Evolutionary conservation across 2,113 vertebrate species (phyloP).

Genomic region (Gyps fulvus): DNA sequence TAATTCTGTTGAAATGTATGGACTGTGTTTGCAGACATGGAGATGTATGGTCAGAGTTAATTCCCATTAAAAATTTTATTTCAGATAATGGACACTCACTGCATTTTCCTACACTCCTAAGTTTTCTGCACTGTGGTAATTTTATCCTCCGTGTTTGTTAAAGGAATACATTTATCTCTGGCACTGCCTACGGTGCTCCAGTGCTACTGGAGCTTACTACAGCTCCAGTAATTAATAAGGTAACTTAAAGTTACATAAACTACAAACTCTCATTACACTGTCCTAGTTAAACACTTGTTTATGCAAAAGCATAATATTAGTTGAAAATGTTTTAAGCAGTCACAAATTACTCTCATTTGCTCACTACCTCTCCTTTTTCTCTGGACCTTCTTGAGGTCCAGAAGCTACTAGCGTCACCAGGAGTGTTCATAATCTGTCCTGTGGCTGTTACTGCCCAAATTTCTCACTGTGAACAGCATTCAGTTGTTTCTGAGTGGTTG

Average conservation of each 20-base stretch:
- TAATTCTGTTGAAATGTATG: not conserved
- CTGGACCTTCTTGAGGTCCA: not conserved
- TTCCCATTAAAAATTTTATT: not conserved
- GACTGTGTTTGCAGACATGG: not conserved
- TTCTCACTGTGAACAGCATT: not conserved
- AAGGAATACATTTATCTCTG: not conserved
- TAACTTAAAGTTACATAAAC: not conserved
- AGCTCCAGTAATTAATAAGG: not conserved
- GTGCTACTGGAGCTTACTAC: not conserved
- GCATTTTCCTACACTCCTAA: not conserved
- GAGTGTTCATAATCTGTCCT: not conserved
- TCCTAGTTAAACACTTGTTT: not conserved
- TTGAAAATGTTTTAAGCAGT: not conserved
- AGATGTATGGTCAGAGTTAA: not conserved
- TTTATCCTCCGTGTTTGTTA: not conserved
- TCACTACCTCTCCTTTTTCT: not conserved
- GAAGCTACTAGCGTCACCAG: not conserved
- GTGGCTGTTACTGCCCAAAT: not conserved
- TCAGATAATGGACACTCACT: not conserved
- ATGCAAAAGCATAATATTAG: not conserved
- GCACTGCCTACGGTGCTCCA: not conserved
- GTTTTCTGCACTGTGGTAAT: not conserved
- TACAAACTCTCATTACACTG: not conserved
- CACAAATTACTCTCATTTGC: not conserved
- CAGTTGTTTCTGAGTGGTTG: not conserved